Evolutionary conservation across 2,888 invertebrate genomes (phyloP).

Genomic region (Busseola fusca): DNA sequence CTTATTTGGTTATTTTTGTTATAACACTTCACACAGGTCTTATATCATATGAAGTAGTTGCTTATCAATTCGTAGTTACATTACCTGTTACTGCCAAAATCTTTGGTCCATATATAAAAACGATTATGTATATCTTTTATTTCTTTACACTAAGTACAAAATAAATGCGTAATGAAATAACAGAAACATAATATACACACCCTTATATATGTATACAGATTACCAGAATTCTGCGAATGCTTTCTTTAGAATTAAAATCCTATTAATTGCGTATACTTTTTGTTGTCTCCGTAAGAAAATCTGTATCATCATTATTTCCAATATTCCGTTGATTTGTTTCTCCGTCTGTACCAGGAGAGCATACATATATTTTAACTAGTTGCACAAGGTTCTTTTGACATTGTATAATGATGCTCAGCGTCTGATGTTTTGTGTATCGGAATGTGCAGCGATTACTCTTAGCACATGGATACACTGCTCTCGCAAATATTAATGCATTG

Average conservation of each 20-base stretch:
- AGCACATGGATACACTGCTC: constrained; percentile 49
- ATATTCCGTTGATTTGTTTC: constrained; percentile 41
- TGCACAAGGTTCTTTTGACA: constrained; percentile 88
- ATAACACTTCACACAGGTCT: neutral
- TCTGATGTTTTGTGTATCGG: constrained; percentile 85
- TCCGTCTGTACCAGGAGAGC: constrained; percentile 74
- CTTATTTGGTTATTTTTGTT: neutral
- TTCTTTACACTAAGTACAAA: too few relatives aligned
- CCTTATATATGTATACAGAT: too few relatives aligned
- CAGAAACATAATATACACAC: too few relatives aligned
- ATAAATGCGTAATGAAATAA: too few relatives aligned
- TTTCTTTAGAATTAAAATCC: neutral
- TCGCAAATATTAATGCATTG: constrained; percentile 58
- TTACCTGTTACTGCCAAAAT: neutral
- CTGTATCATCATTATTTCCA: constrained; percentile 19
- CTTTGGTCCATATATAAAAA: neutral
- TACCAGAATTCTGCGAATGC: neutral
- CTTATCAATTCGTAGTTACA: neutral
- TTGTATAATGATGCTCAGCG: constrained; percentile 85
- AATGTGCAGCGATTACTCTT: constrained; percentile 82
- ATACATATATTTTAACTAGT: constrained; percentile 83
- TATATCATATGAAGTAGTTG: neutral
- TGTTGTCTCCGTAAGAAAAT: neutral
- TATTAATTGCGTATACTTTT: neutral
- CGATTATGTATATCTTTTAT: too few relatives aligned